Conservation (phyloP, 2,888 invertebrate species). For the Didymodactylos carnosus region DNA sequence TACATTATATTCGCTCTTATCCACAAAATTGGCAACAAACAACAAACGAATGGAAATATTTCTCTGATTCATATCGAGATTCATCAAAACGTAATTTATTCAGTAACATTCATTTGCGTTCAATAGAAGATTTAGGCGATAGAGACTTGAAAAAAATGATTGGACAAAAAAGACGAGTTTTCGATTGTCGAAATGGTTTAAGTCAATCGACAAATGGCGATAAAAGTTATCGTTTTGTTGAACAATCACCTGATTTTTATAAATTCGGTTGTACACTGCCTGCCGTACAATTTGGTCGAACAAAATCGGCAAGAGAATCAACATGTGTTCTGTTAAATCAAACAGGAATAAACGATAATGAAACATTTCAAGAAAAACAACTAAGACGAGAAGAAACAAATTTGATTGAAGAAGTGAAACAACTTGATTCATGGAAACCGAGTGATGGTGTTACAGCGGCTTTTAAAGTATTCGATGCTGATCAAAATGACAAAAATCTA, state of each 20-base stretch:
- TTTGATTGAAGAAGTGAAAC: conserved; percentile 21
- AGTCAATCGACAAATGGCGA: conserved; percentile 25
- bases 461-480: conserved; percentile 9
- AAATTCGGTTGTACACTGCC: conserved; percentile 23
- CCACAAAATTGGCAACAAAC: conserved; percentile 1
- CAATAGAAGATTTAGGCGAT: background rate
- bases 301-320: background rate
- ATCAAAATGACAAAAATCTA: background rate
- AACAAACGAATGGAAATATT: background rate
- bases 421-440: conserved; percentile 25
- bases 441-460: conserved; percentile 21
- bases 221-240: conserved; percentile 28
- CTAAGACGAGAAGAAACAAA: conserved; percentile 18
- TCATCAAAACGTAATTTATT: background rate
- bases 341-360: too few relatives aligned
- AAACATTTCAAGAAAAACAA: conserved; percentile 17
- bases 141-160: background rate
- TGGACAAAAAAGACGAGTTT: conserved; percentile 7
- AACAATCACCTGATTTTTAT: conserved; percentile 27
- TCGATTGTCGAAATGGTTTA: conserved; percentile 28
- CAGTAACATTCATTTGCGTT: background rate
- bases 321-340: background rate
- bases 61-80: background rate
- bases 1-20: background rate
- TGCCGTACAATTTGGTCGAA: conserved; percentile 25